phyloP scores from a whole-genome alignment of 2,113 vertebrate species.

The Cryptotis parvus region DNA sequence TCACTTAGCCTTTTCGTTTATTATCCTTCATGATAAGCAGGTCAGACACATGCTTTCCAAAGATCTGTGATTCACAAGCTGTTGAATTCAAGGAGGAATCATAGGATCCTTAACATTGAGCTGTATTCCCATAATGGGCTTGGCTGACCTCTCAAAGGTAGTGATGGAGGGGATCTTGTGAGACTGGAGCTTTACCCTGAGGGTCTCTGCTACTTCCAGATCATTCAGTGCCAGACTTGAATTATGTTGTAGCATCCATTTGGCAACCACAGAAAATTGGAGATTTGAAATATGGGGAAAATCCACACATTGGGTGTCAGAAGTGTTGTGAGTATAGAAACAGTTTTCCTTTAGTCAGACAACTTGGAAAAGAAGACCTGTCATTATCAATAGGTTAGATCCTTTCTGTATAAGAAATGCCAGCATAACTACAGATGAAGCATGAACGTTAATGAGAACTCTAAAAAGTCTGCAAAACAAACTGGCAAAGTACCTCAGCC shows the following conservation, averaged over 20 bases:
- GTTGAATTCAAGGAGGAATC: not conserved
- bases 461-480: not conserved
- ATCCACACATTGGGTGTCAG: not conserved
- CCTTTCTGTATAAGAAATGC: not conserved
- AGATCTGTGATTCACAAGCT: not conserved
- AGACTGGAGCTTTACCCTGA: not conserved
- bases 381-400: not conserved
- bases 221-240: not conserved
- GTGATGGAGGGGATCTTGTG: not conserved
- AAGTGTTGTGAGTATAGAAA: not conserved
- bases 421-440: not conserved
- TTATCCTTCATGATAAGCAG: not conserved
- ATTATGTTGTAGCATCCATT: not conserved
- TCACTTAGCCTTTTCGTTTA: not conserved
- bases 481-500: not conserved
- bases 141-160: not conserved
- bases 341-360: not conserved
- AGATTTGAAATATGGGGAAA: not conserved
- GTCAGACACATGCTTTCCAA: not conserved
- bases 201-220: not conserved
- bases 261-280: not conserved
- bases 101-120: not conserved
- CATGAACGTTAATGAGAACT: constrained; percentile 22
- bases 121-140: not conserved
- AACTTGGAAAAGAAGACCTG: not conserved